Evolutionary conservation across 2,113 vertebrate genomes (phyloP), one percentile per base, ranked within the genome.

Genomic region (Vimba vimba): DNA sequence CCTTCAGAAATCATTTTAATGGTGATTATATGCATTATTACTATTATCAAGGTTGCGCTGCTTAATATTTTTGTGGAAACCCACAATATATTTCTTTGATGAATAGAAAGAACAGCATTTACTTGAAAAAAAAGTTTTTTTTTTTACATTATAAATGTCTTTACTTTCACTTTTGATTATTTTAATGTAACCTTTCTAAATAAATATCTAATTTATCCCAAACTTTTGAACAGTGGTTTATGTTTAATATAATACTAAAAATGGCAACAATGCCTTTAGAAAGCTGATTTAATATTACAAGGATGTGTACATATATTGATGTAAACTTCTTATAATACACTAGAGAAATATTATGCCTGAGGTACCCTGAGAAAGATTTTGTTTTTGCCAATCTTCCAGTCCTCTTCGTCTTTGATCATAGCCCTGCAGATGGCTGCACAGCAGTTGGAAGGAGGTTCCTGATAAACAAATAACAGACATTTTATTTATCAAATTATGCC

Each of bases 301-400:
- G 2, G 11, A 45, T 25, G 11, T n/a, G n/a, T 12, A 45, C 11
- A 23, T 23, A 45, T 45, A 73, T 25, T 43, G 11, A 36, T 73
- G 12, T 66, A 21, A 33, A 79, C 68, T 57, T 27, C 55, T 15
- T 33, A 47, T 9, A 47, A n/a, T 36, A 69, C 30, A 74, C 11
- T 59, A 2, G 59, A 73, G 10, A 73, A 47, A 79, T 30, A 30
- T n/a, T 47, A 25, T 8, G 9, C 21, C 10, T 10, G 19, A 15
- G 10, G 52, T 93, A 99, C 98, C 96, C 97, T 99, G 36, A 99
- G 93, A 89, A 99, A 99, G 86, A 99, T 93, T 92, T 98, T 98
- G 76, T 91, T 97, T 86, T 68, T 97, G 82, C 98, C 98, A 81
- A 95, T 89, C 95, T 96, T 97, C 98, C 98, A 99, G 87, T 96